These are phyloP conservation scores for Morelia viridis DNA, from an alignment of 2,797 vertebrate genomes.

Conservation along the genomic window DNA sequence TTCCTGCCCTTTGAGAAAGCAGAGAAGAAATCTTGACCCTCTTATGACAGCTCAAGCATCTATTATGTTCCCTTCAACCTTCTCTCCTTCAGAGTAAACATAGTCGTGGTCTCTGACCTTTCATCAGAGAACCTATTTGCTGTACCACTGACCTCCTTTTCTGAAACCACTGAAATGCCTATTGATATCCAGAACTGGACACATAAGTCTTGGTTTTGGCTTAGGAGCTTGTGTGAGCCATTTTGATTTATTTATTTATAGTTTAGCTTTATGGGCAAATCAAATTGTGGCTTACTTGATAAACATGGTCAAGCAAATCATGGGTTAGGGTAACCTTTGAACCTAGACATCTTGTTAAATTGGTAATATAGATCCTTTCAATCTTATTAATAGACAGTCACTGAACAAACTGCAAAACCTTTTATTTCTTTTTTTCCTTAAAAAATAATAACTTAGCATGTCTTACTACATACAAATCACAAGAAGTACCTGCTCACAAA, in stretches of 20 bases:
- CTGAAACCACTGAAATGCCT: not conserved
- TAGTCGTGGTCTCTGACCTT: not conserved
- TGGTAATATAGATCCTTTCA: not conserved
- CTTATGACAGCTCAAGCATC: not conserved
- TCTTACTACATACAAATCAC: conserved; percentile 50
- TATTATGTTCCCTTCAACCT: not conserved
- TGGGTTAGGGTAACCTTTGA: not conserved
- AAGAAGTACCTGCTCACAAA: conserved; percentile 13
- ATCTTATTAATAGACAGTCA: not conserved
- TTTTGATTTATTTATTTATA: too few species aligned
- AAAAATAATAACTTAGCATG: conserved; percentile 72
- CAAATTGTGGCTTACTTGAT: too few species aligned
- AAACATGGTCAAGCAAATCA: too few species aligned
- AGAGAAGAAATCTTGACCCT: not conserved
- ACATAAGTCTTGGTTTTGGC: not conserved
- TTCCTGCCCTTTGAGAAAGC: not conserved
- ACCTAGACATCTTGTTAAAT: not conserved
- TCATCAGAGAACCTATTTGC: not conserved
- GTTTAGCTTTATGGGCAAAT: too few species aligned
- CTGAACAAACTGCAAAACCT: conserved; percentile 17
- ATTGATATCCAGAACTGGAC: not conserved
- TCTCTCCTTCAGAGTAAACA: not conserved
- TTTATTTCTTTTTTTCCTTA: conserved; percentile 64
- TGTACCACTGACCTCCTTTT: not conserved
- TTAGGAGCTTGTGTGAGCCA: not conserved